Conservation (phyloP, 2,797 vertebrate genomes). For the Peromyscus aztecus region DNA sequence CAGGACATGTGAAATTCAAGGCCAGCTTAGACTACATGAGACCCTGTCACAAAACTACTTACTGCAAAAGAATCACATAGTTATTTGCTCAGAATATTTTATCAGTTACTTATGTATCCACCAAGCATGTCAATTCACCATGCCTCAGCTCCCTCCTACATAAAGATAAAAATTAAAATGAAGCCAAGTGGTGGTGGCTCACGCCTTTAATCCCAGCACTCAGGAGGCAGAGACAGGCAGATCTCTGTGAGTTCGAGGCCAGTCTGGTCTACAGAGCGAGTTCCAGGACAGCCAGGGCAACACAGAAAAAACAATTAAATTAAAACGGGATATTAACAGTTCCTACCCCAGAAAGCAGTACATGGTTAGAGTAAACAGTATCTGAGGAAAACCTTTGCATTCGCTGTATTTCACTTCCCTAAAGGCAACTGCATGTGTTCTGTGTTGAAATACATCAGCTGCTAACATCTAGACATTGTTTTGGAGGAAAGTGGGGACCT, state of each 20-base stretch:
- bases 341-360: not conserved
- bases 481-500: not conserved
- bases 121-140: not conserved
- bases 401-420: not conserved
- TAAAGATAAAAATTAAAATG: not conserved
- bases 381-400: not conserved
- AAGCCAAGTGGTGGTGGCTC: not conserved
- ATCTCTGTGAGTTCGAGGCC: not conserved
- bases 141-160: not conserved
- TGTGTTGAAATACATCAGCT: not conserved
- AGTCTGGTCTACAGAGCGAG: not conserved
- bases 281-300: not conserved
- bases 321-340: not conserved
- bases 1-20: not conserved
- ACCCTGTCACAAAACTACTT: not conserved
- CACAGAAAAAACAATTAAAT: not conserved
- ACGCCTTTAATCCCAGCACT: not conserved
- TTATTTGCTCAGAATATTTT: slow-evolving; percentile 5
- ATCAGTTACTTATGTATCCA: not conserved
- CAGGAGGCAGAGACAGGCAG: not conserved
- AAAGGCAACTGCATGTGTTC: not conserved
- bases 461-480: not conserved
- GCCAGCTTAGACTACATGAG: not conserved
- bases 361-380: not conserved
- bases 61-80: not conserved